Evolutionary conservation across 1,140 invertebrate genomes (phyloP), one percentile per base, ranked within the genome.

Genomic region (Trissolcus basalis): DNA sequence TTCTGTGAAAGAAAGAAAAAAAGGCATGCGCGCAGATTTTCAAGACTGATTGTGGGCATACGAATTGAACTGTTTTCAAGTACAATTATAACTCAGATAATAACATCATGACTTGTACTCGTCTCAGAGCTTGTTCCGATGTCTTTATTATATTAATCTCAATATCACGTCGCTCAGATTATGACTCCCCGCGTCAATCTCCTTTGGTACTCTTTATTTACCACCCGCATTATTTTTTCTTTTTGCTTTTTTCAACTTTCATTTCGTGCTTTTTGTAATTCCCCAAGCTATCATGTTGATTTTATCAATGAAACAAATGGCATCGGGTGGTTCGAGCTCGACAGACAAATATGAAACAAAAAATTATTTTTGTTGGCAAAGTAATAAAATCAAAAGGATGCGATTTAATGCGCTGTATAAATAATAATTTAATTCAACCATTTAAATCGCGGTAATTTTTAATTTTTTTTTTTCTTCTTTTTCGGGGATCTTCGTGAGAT

Each of bases 101-200:
- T n/a, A n/a, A n/a, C 51, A 64, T 71, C 73, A 3, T 51, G 36
- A 12, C 13, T 33, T n/a, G 11, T n/a, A 44, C 47, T 55, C 12
- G 39, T 7, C 15, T 51, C 41, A 53, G 51, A 51, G 51, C 60
- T 8, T 51, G 55, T 58, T 61, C 61, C 43, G n/a, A 77, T 65
- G 68, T 77, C 74, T 77, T n/a, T n/a, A n/a, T n/a, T n/a, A 70
- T 71, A 77, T 71, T 71, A 71, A 59, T 55, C 44, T 56, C 55
- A 53, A 70, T 56, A 60, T 61, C 49, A 47, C 47, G 15, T 68
- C 44, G 50, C 51, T 74, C 15, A 55, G 36, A 50, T 70, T 50
- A 50, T 56, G 51, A 70, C 51, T 55, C 49, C 12, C 50, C 43
- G 41, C 51, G 50, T 70, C 58, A 70, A 70, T 70, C 39, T 70